phyloP scores from a whole-genome alignment of 2,888 invertebrate species.

The Stenichneumon culpator region DNA sequence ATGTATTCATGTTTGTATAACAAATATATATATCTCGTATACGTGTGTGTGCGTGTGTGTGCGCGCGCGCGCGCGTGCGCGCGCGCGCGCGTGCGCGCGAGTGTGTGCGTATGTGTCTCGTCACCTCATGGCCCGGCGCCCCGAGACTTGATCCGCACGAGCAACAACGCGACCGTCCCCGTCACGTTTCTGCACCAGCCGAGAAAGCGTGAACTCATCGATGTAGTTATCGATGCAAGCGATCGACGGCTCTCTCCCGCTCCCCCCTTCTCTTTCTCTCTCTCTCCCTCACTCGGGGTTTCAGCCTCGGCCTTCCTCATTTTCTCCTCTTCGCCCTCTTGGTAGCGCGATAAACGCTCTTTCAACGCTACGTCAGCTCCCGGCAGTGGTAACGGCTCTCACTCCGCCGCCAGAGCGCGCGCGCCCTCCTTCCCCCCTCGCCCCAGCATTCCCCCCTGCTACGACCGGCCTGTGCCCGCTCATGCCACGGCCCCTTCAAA shows the following conservation, averaged over 20 bases:
- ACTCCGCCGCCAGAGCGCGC: conserved; percentile 6
- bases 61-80: too few relatives aligned
- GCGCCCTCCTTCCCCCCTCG: conserved; percentile 5
- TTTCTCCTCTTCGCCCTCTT: conserved; percentile 52
- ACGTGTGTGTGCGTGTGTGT: background rate
- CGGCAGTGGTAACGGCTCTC: conserved; percentile 28
- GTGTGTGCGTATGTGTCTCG: background rate
- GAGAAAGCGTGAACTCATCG: conserved; percentile 62
- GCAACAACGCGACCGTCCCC: conserved; percentile 25
- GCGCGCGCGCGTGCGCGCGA: too few relatives aligned
- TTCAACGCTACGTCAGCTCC: conserved; percentile 44
- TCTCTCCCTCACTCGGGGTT: conserved; percentile 35
- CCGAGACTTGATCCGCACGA: conserved; percentile 47
- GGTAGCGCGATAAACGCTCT: conserved; percentile 62
- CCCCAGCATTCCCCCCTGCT: background rate
- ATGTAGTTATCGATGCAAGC: conserved; percentile 64
- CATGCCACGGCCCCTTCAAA: conserved; percentile 23
- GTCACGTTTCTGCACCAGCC: conserved; percentile 23
- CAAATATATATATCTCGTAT: too few relatives aligned
- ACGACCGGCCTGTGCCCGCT: conserved; percentile 4
- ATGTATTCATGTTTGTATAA: conserved; percentile 27
- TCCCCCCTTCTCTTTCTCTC: background rate
- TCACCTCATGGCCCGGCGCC: conserved; percentile 32
- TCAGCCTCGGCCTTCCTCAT: conserved; percentile 44
- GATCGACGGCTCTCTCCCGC: conserved; percentile 56